Percentiles rank a stretch among this genome's conserved stretches.
phyloP scores from a whole-genome alignment of 2,797 vertebrate species.

The Rhabdophis nuchalis region DNA sequence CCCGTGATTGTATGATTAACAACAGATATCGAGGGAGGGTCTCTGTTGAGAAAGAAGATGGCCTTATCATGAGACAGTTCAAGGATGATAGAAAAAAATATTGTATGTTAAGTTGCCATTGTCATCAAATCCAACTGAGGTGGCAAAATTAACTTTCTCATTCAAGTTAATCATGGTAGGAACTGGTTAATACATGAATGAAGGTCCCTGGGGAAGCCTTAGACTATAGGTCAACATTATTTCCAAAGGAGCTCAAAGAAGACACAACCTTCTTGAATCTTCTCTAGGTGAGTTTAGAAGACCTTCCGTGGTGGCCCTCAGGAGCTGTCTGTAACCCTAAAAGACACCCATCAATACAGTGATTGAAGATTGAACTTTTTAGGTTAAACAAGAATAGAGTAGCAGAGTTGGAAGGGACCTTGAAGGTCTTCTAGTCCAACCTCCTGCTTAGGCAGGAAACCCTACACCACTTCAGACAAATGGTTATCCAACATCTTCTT shows the following conservation, averaged over 20 bases:
- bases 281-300: neutral
- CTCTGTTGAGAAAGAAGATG: neutral
- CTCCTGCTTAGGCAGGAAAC: too few species aligned
- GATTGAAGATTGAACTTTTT: neutral
- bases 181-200: neutral
- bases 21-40: neutral
- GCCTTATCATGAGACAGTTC: neutral
- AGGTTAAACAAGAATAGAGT: neutral
- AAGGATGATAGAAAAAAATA: too few species aligned
- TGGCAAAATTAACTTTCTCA: neutral
- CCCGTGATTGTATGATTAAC: neutral
- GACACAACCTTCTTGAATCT: neutral
- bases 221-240: neutral
- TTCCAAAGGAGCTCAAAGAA: neutral
- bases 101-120: too few species aligned
- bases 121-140: neutral
- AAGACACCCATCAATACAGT: neutral
- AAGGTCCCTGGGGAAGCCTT: neutral
- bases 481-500: too few species aligned
- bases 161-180: neutral
- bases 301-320: neutral
- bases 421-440: too few species aligned
- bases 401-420: too few species aligned
- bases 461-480: too few species aligned
- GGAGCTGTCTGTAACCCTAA: slow-evolving; percentile 70